Evolutionary conservation across 2,797 vertebrate species (phyloP).

Genomic region (Etheostoma nigrum): DNA sequence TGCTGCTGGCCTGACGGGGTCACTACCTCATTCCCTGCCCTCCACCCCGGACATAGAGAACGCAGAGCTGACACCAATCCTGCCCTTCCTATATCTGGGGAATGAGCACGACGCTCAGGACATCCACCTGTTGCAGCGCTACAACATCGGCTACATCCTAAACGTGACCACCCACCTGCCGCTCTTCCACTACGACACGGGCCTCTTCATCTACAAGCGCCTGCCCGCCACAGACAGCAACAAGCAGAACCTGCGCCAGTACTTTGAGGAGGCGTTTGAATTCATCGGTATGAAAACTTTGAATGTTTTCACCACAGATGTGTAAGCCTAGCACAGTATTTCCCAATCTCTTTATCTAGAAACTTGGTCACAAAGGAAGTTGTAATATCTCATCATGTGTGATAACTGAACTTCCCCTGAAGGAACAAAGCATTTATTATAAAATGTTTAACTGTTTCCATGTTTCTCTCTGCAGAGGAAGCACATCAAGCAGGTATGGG

Average conservation of each 20-base stretch:
- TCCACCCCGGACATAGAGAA: constrained; percentile 97
- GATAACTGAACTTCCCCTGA: constrained; percentile 14
- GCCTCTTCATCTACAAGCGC: constrained; percentile 94
- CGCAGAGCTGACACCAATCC: constrained; percentile 94
- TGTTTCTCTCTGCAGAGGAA: constrained; percentile 89
- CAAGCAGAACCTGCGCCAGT: constrained; percentile 99
- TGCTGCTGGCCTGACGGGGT: constrained; percentile 80
- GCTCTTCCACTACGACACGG: constrained; percentile 95
- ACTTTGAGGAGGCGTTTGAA: constrained; percentile 99
- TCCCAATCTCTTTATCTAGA: background rate
- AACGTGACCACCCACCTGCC: constrained; percentile 99
- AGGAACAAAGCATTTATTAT: constrained; percentile 3
- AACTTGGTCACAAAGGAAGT: background rate
- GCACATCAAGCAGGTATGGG: constrained; percentile 95
- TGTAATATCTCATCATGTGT: background rate
- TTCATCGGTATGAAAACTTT: constrained; percentile 91
- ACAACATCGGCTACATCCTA: constrained; percentile 93
- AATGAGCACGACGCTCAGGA: constrained; percentile 97
- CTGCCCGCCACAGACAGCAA: constrained; percentile 98
- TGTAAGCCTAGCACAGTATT: background rate
- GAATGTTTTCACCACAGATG: background rate
- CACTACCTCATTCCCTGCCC: constrained; percentile 93
- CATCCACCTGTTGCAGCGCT: constrained; percentile 91
- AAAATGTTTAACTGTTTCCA: constrained; percentile 16
- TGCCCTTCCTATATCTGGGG: constrained; percentile 97